Evolutionary conservation across 2,113 vertebrate species (phyloP), one percentile per base, ranked within the genome.

Genomic region (Hipposideros armiger): DNA sequence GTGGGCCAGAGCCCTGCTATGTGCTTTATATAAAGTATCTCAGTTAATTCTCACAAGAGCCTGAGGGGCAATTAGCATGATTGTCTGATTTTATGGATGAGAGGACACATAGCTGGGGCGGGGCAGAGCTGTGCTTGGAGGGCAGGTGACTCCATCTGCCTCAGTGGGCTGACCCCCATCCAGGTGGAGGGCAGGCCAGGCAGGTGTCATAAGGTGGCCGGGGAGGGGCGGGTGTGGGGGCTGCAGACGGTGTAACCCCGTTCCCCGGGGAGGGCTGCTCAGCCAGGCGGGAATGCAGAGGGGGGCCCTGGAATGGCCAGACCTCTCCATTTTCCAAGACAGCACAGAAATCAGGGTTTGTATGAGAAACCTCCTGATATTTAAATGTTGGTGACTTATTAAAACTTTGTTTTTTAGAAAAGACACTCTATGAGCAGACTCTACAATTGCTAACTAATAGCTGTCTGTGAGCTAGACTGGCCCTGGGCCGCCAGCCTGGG

Each of bases 211-310:
- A 45, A 0, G 54, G 72, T 11, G 40, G 50, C 2, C 4, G 15
- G 56, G 15, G 14, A 2, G 0, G 9, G 8, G 0, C 0, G 1
- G 60, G 19, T 9, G 30, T 64, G 69, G 20, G 42, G 64, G 85
- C 32, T 95, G 85, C 74, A 40, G 83, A 54, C 78, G 14, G 19
- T 7, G 7, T 0, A n/a, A 2, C 17, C 13, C 40, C 8, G 26
- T 40, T n/a, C 24, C n/a, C 30, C 74, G 64, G 30, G 20, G 20
- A 15, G 69, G 56, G 72, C 24, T 72, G 50, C 95, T 60, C 14
- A 6, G 66, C 50, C 30, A 20, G 3, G 14, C 10, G 30, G 28
- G 52, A 66, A 69, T 0, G 2, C 42, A 24, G 78, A 32, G 19
- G 22, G 5, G 19, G 72, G 4, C 3, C 67, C 69, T 36, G 40